phyloP scores from a whole-genome alignment of 2,888 invertebrate genomes.

The Galerucella pusilla region DNA sequence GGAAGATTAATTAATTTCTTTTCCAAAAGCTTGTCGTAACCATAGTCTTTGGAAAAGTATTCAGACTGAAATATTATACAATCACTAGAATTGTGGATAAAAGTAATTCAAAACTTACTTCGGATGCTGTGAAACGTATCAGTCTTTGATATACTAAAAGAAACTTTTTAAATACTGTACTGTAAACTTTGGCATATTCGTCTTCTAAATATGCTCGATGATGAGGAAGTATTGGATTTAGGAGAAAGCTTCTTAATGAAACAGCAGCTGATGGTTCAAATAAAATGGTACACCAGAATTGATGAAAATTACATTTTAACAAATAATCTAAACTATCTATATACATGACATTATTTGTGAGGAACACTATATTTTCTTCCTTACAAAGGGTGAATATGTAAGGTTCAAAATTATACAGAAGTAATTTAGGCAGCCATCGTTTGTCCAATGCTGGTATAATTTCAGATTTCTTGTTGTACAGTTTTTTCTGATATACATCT shows the following conservation, averaged over 20 bases:
- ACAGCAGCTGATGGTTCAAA: constrained; percentile 55
- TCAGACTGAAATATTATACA: constrained; percentile 54
- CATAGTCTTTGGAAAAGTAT: constrained; percentile 57
- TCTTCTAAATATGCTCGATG: constrained; percentile 61
- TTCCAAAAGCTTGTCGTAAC: constrained; percentile 55
- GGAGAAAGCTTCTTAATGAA: constrained; percentile 58
- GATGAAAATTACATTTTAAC: constrained; percentile 60
- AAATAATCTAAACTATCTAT: constrained; percentile 58
- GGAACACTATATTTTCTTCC: constrained; percentile 56
- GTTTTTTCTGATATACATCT: constrained; percentile 47
- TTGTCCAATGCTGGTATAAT: constrained; percentile 58
- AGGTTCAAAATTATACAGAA: constrained; percentile 55
- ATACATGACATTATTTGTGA: constrained; percentile 55
- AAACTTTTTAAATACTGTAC: constrained; percentile 73
- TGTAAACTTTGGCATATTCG: constrained; percentile 67
- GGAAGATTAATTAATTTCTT: constrained; percentile 58
- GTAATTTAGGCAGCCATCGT: constrained; percentile 57
- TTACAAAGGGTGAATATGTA: constrained; percentile 53
- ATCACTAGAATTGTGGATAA: not conserved
- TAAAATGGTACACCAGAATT: constrained; percentile 63
- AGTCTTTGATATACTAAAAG: constrained; percentile 81
- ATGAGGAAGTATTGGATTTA: constrained; percentile 61
- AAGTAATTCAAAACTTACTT: constrained; percentile 65
- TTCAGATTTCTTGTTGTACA: constrained; percentile 53
- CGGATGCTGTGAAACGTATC: constrained; percentile 81